A percentile compares a stretch with the other conserved stretches of the same genome.
phyloP scores from a whole-genome alignment of 2,113 vertebrate genomes.

The Cyphomyrus plagiostoma region DNA sequence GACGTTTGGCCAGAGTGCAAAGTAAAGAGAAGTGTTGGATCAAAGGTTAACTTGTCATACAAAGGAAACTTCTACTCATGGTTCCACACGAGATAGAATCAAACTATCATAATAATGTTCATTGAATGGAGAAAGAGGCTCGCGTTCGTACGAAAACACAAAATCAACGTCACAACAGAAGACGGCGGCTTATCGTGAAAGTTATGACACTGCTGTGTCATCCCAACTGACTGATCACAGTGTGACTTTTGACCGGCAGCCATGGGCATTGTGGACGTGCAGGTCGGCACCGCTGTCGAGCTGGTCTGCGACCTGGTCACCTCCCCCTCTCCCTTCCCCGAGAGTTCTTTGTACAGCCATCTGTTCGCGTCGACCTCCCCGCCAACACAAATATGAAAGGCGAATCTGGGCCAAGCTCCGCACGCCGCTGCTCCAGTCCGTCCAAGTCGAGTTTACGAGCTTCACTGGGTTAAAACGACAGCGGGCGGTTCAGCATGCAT shows the following conservation, averaged over 20 bases:
- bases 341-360: constrained; percentile 4
- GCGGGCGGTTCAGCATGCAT: not conserved
- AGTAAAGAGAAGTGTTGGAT: not conserved
- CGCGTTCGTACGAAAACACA: not conserved
- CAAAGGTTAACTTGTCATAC: not conserved
- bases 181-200: not conserved
- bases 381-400: constrained; percentile 17
- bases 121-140: not conserved
- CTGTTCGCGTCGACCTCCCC: not conserved
- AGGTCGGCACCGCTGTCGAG: not conserved
- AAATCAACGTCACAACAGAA: not conserved
- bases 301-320: not conserved
- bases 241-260: not conserved
- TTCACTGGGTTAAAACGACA: not conserved
- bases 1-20: not conserved
- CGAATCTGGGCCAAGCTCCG: not conserved
- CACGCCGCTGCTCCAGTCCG: not conserved
- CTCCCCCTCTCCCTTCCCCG: not conserved
- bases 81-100: not conserved
- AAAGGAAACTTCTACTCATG: not conserved
- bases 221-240: not conserved
- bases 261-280: not conserved
- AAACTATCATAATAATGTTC: not conserved
- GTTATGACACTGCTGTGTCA: not conserved
- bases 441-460: constrained; percentile 10